Percentiles rank a stretch among this genome's conserved stretches.
phyloP scores from a whole-genome alignment of 2,888 invertebrate genomes.

The Odontomyia ornata region DNA sequence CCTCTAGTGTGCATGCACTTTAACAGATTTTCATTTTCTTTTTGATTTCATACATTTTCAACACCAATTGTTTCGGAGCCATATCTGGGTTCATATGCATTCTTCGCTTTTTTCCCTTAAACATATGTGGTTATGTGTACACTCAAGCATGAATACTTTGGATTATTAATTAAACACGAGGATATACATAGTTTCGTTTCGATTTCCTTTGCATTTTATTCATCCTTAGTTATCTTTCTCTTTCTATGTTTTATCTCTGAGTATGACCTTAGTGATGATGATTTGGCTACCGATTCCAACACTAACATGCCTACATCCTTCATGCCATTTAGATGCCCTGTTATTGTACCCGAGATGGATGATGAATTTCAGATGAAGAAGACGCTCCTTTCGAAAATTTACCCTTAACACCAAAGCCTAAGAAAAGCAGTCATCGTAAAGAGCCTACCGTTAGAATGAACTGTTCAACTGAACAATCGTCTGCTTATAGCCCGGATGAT shows the following conservation, averaged over 20 bases:
- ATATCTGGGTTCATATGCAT: no score
- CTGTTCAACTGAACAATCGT: background rate
- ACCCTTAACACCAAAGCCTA: conserved; percentile 1
- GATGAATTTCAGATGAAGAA: background rate
- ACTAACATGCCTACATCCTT: background rate
- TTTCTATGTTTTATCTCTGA: background rate
- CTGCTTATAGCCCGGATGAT: background rate
- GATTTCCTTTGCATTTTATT: conserved; percentile 3
- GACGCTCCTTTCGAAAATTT: background rate
- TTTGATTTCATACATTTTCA: no score
- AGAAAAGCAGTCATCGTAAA: background rate
- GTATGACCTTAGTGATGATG: conserved; percentile 14
- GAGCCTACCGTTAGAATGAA: conserved; percentile 1
- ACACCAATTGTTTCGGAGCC: no score
- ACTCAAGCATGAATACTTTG: no score
- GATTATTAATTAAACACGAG: no score
- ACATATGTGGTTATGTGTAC: no score
- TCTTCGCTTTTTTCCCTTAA: no score
- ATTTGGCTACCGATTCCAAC: background rate
- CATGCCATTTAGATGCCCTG: background rate
- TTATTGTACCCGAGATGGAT: background rate
- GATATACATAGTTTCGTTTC: background rate
- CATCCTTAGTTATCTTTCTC: background rate
- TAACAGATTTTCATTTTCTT: no score
- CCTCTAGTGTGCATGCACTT: no score